Evolutionary conservation across 2,113 vertebrate species (phyloP), one percentile per base, ranked within the genome.

Genomic region (Stegostoma tigrinum): DNA sequence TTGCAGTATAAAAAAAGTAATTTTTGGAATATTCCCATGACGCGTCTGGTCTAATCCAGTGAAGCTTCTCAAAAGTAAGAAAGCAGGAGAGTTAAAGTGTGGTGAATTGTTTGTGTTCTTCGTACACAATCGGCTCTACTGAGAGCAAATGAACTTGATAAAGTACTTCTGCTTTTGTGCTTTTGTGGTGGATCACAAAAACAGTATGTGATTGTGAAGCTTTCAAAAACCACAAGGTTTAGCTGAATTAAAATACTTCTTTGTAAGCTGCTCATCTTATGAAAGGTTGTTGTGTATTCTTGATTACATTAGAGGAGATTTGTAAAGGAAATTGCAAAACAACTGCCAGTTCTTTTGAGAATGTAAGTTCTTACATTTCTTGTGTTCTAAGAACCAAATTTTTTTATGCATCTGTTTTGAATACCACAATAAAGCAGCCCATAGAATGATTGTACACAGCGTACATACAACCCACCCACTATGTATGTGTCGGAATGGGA

Each of bases 131-230:
- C 38, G 61, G 34, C n/a, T 23, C 61, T 38, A 66, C 66, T 93
- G 89, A 93, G n/a, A 93, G 21, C 89, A 93, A 93, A 64, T 38
- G 19, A 64, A 38, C 19, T 45, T 5, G 19, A 93, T 61, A 93
- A 93, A 93, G 61, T 23, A 66, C 15, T 67, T 66, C 61, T 93
- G 55, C 89, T 38, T 93, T 93, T 93, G 89, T 66, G 34, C 61
- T 61, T 64, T 34, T 91, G 55, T 89, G 48, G 55, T 91, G 38
- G 61, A 6, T 38, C 34, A 10, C 61, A 66, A 66, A 64, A 93
- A 93, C 89, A 93, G 66, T 93, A 61, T 21, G n/a, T 64, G 34
- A 67, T 93, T 93, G 89, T 93, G 89, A 93, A 93, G n/a, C 38
- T 93, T n/a, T 42, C 89, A 38, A n/a, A 34, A 21, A 67, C 2